Evolutionary conservation across 2,113 vertebrate genomes (phyloP), one percentile per base, ranked within the genome.

Genomic region (Trichechus manatus): DNA sequence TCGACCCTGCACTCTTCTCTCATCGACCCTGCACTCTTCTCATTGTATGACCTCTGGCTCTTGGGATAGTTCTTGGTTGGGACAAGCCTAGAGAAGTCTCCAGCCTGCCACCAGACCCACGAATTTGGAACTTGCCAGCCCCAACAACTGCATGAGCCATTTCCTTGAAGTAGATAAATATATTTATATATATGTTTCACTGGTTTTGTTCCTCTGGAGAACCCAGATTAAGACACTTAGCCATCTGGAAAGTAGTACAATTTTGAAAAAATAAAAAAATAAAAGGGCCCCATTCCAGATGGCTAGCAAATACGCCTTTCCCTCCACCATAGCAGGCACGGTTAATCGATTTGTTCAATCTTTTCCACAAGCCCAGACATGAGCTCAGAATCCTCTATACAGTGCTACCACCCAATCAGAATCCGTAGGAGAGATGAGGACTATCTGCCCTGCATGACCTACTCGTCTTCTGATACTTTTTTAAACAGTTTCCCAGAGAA

Each of bases 351-450:
- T 27, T 85, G 63, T 23, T 89, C 80, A 72, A 75, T 61, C 61
- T 94, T 82, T 81, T 89, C n/a, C 75, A 85, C n/a, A 80, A 77
- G 44, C 50, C 68, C 84, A 92, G 74, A 85, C 68, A n/a, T 79
- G 64, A 82, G 89, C 63, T 89, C 82, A 87, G 90, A 85, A 88
- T 56, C n/a, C 44, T 87, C 22, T 91, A 93, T 59, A 84, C 36
- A 81, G n/a, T 39, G 64, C 79, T 88, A 14, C 68, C 22, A 53
- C 64, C 64, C 39, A 29, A 29, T 19, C 9, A 95, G 84, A 91
- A 74, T 42, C 50, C 31, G 53, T 1, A 22, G 20, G 17, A 47
- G 15, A 82, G 17, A 31, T 14, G 22, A 27, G 72, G 47, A 20
- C 78, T 59, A 79, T 56, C 11, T 36, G 64, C 36, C 39, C 39